Conservation (phyloP, 2,888 invertebrate species). For the Metallyticus violacea region DNA sequence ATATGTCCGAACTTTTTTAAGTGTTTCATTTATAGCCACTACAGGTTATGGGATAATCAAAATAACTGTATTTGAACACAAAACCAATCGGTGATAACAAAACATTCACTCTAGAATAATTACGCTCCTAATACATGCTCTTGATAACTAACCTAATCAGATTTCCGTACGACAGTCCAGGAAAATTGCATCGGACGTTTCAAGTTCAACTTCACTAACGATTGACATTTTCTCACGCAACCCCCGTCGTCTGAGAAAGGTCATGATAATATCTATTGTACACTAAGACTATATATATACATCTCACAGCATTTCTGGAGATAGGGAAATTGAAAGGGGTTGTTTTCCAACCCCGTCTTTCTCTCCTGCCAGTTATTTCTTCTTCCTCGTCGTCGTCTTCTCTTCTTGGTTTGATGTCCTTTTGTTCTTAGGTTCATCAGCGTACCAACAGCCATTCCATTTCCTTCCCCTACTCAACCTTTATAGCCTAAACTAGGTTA, state of each 20-base stretch:
- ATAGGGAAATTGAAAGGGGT: slow-evolving; percentile 26
- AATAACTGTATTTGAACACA: no score
- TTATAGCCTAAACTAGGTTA: slow-evolving; percentile 16
- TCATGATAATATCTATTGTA: slow-evolving; percentile 25
- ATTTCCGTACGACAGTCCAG: not conserved
- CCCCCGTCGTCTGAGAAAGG: slow-evolving; percentile 23
- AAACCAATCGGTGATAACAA: no score
- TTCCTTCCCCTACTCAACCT: slow-evolving; percentile 17
- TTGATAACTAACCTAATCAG: no score
- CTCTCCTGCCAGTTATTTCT: slow-evolving; percentile 13
- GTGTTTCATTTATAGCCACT: no score
- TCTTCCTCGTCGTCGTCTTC: slow-evolving; percentile 8
- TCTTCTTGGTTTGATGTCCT: slow-evolving; percentile 29
- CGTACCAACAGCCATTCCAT: not conserved
- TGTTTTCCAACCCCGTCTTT: slow-evolving; percentile 17
- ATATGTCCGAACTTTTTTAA: no score
- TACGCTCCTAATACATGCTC: no score
- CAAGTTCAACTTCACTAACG: not conserved
- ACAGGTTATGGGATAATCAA: no score
- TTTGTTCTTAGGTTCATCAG: slow-evolving; percentile 28
- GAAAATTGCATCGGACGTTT: not conserved
- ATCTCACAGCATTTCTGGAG: not conserved
- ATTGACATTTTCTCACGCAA: slow-evolving; percentile 29
- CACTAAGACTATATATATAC: slow-evolving; percentile 5
- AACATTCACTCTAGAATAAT: no score